Percentiles rank a stretch among this genome's conserved stretches.
Evolutionary conservation across 2,113 vertebrate species (phyloP).

Genomic region (Oncorhynchus clarkii): DNA sequence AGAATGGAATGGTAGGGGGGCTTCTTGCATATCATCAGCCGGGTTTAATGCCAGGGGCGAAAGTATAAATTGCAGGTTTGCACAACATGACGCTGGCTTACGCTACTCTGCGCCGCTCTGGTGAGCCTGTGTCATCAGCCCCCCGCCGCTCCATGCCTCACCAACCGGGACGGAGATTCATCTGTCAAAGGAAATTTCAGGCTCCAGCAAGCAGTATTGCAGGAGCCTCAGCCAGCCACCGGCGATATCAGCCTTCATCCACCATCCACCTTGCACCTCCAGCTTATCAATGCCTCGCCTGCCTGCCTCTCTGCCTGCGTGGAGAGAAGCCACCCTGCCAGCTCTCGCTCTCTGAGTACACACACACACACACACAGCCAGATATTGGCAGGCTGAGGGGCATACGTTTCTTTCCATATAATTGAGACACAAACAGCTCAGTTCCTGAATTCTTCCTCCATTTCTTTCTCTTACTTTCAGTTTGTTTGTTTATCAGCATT

Average conservation of each 20-base stretch:
- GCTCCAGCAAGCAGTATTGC: constrained; percentile 63
- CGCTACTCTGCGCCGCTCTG: constrained; percentile 37
- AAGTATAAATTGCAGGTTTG: constrained; percentile 65
- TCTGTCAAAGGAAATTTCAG: constrained; percentile 72
- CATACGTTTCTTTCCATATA: constrained; percentile 14
- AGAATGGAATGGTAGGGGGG: constrained; percentile 6
- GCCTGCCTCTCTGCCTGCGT: constrained; percentile 4
- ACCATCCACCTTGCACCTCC: constrained; percentile 59
- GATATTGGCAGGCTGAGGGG: constrained; percentile 26
- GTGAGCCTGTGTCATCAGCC: constrained; percentile 52
- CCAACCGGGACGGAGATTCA: constrained; percentile 54
- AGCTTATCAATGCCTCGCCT: constrained; percentile 53
- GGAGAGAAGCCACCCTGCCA: constrained; percentile 36
- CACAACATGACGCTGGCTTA: constrained; percentile 51
- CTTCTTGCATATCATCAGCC: constrained; percentile 54
- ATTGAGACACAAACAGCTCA: constrained; percentile 36
- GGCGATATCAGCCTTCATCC: constrained; percentile 55
- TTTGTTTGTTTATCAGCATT: constrained; percentile 5
- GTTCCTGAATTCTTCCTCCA: constrained; percentile 12
- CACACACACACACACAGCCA: constrained; percentile 16
- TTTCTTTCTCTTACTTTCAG: constrained; percentile 19
- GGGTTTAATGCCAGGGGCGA: constrained; percentile 49
- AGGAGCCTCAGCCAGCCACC: constrained; percentile 43
- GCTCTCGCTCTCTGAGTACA: not conserved
- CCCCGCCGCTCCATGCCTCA: constrained; percentile 34